A percentile compares a stretch with the other conserved stretches of the same genome.
phyloP scores from a whole-genome alignment of 2,888 invertebrate species.

The Hecatera dysodea region DNA sequence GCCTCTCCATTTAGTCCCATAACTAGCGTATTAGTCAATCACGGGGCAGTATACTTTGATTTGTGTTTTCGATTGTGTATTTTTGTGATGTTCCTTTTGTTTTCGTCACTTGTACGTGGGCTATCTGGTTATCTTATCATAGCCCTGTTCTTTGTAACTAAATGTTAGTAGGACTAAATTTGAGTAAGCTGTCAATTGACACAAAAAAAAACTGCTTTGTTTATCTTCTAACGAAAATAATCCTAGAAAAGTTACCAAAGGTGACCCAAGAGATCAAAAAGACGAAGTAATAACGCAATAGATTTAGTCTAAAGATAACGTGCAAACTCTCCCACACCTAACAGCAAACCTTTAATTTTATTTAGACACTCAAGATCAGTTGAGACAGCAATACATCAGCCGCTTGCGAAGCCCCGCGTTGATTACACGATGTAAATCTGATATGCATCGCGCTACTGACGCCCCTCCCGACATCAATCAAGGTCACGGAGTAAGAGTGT shows the following conservation, averaged over 20 bases:
- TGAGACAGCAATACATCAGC: conserved; percentile 61
- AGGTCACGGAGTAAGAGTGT: not conserved
- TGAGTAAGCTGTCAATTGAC: not conserved
- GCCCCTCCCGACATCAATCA: conserved; percentile 59
- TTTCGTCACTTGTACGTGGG: too few relatives aligned
- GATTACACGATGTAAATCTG: conserved; percentile 60
- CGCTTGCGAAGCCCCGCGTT: conserved; percentile 52
- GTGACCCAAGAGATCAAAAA: not conserved
- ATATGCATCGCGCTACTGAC: conserved; percentile 63
- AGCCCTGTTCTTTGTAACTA: too few relatives aligned
- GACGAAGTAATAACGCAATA: not conserved
- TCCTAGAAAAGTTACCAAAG: not conserved
- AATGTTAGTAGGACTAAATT: too few relatives aligned
- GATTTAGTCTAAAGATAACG: conserved; percentile 19
- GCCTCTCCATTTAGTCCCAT: not conserved
- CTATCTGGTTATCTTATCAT: too few relatives aligned
- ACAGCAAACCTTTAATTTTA: conserved; percentile 47
- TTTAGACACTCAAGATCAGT: conserved; percentile 56
- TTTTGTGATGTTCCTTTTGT: not conserved
- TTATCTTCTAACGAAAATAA: not conserved
- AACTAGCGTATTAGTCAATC: not conserved
- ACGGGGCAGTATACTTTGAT: not conserved
- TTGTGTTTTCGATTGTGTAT: not conserved
- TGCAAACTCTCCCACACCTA: conserved; percentile 23
- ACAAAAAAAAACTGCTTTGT: not conserved